A percentile compares a stretch with the other conserved stretches of the same genome.
phyloP scores from a whole-genome alignment of 2,113 vertebrate species.

The Cynoglossus semilaevis region DNA sequence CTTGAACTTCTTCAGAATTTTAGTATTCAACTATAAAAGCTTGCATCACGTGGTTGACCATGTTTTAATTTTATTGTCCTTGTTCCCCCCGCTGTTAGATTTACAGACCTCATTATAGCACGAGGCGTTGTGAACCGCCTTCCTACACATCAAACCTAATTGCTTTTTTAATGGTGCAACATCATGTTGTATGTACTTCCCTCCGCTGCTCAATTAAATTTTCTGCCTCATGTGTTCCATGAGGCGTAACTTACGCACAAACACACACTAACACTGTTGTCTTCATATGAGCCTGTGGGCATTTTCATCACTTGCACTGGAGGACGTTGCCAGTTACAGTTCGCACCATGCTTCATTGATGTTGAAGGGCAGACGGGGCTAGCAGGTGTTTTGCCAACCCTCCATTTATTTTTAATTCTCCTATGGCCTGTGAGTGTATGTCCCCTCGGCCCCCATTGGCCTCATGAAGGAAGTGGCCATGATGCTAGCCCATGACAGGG shows the following conservation, averaged over 20 bases:
- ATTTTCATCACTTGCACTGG: constrained; percentile 36
- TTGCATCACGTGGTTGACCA: neutral
- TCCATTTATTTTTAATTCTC: constrained; percentile 24
- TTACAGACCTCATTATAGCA: constrained; percentile 29
- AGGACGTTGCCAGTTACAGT: constrained; percentile 34
- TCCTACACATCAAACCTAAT: constrained; percentile 33
- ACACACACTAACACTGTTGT: constrained; percentile 2
- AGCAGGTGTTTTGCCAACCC: constrained; percentile 42
- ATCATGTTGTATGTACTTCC: constrained; percentile 31
- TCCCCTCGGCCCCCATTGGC: neutral
- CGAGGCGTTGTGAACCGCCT: constrained; percentile 2
- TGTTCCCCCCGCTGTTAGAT: constrained; percentile 16
- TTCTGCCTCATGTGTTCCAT: constrained; percentile 31
- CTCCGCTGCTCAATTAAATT: constrained; percentile 49
- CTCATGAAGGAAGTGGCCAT: constrained; percentile 51
- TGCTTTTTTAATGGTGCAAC: constrained; percentile 54
- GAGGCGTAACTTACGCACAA: constrained; percentile 7
- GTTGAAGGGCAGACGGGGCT: constrained; percentile 9
- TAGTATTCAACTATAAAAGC: too few species aligned
- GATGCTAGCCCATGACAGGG: constrained; percentile 36
- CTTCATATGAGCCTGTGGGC: constrained; percentile 29
- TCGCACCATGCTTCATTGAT: constrained; percentile 31
- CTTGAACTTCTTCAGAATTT: too few species aligned
- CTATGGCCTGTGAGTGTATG: neutral
- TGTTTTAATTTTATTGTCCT: constrained; percentile 1